phyloP scores from a whole-genome alignment of 2,888 invertebrate genomes.

The Eudiplozoon nipponicum region DNA sequence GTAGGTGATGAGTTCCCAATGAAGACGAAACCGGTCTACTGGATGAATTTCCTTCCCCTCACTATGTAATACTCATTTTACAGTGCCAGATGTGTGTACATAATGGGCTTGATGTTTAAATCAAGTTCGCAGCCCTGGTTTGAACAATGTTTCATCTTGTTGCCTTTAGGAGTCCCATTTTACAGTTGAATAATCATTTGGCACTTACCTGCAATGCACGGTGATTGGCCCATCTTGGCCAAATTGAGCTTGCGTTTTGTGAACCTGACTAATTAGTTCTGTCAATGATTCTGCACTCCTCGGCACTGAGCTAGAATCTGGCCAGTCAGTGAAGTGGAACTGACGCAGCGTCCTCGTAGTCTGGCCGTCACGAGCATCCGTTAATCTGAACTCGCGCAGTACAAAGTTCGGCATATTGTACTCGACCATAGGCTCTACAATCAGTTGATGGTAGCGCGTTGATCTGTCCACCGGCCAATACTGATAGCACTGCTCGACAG shows the following conservation, averaged over 20 bases:
- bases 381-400: constrained; percentile 81
- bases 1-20: too few relatives aligned
- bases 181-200: too few relatives aligned
- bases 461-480: constrained; percentile 97
- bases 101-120: too few relatives aligned
- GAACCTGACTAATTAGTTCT: constrained; percentile 92
- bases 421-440: constrained; percentile 91
- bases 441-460: constrained; percentile 77
- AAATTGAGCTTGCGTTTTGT: constrained; percentile 96
- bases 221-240: constrained; percentile 96
- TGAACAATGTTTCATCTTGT: too few relatives aligned
- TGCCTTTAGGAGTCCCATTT: too few relatives aligned
- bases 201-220: constrained; percentile 54
- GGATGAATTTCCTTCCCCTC: too few relatives aligned
- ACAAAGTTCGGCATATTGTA: constrained; percentile 99
- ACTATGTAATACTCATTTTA: too few relatives aligned
- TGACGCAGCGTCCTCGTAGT: constrained; percentile 37
- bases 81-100: too few relatives aligned
- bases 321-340: constrained; percentile 32
- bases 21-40: too few relatives aligned
- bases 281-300: constrained; percentile 92
- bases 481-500: constrained; percentile 63
- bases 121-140: too few relatives aligned
- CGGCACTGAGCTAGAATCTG: constrained; percentile 41
- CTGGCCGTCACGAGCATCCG: constrained; percentile 78